Conservation (phyloP, 2,113 vertebrate genomes). For the Tyrannus savana region DNA sequence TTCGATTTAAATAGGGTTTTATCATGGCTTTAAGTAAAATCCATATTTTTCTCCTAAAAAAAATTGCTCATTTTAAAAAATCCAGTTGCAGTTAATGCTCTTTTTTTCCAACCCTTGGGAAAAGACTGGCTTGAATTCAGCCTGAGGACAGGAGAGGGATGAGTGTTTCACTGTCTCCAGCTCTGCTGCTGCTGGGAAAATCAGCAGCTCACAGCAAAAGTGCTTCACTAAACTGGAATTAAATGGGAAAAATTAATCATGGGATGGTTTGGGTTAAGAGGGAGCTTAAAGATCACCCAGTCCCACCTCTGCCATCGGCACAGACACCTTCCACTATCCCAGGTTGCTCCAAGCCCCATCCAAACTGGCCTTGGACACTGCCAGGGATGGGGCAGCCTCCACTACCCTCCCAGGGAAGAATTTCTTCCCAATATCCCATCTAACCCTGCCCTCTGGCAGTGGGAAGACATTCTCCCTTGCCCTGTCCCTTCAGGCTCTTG, state of each 20-base stretch:
- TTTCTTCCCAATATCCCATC: rapidly evolving
- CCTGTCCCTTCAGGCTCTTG: rapidly evolving
- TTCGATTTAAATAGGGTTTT: not conserved
- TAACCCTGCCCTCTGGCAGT: rapidly evolving
- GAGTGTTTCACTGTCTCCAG: rapidly evolving
- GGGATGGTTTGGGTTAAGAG: no score
- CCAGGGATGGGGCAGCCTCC: not conserved
- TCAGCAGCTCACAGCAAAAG: not conserved
- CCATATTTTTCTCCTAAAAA: not conserved
- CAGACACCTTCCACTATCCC: not conserved
- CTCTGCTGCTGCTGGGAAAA: not conserved
- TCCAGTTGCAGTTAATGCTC: rapidly evolving
- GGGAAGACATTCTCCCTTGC: not conserved
- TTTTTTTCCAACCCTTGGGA: not conserved
- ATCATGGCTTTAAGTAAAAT: not conserved
- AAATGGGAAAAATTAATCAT: not conserved
- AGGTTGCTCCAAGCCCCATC: not conserved
- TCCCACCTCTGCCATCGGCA: not conserved
- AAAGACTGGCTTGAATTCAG: not conserved
- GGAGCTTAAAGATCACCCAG: rapidly evolving
- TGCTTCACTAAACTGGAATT: not conserved
- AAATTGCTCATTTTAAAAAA: not conserved
- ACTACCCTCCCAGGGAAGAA: not conserved
- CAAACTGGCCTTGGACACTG: not conserved
- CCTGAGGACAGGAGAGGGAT: not conserved